phyloP scores from a whole-genome alignment of 2,888 invertebrate species.

The Nezara viridula region DNA sequence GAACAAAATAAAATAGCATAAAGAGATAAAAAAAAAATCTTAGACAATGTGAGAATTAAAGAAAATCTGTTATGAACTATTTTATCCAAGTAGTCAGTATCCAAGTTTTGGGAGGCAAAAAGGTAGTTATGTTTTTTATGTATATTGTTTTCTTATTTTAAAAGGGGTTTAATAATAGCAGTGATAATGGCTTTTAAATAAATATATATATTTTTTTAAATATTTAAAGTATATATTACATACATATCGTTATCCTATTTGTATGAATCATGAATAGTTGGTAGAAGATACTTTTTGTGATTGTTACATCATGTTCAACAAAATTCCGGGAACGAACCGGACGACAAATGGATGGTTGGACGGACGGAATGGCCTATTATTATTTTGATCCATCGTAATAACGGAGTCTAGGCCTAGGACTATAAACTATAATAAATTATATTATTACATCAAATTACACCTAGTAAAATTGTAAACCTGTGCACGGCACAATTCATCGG shows the following conservation, averaged over 20 bases:
- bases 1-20: too few relatives aligned
- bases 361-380: neutral
- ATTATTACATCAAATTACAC: neutral
- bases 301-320: neutral
- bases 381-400: neutral
- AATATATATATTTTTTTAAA: too few relatives aligned
- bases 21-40: too few relatives aligned
- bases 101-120: too few relatives aligned
- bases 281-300: neutral
- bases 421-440: slow-evolving; percentile 12
- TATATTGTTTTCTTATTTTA: too few relatives aligned
- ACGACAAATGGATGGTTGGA: neutral
- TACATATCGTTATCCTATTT: neutral
- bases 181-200: neutral
- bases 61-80: too few relatives aligned
- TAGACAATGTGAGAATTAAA: too few relatives aligned
- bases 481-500: neutral
- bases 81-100: too few relatives aligned
- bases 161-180: too few relatives aligned
- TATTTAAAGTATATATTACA: neutral
- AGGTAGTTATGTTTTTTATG: too few relatives aligned
- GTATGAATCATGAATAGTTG: neutral
- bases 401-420: neutral
- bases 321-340: neutral
- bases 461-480: neutral